These are phyloP conservation scores for Crax fasciolata DNA, from an alignment of 2,797 vertebrate species.

Conservation along the genomic window DNA sequence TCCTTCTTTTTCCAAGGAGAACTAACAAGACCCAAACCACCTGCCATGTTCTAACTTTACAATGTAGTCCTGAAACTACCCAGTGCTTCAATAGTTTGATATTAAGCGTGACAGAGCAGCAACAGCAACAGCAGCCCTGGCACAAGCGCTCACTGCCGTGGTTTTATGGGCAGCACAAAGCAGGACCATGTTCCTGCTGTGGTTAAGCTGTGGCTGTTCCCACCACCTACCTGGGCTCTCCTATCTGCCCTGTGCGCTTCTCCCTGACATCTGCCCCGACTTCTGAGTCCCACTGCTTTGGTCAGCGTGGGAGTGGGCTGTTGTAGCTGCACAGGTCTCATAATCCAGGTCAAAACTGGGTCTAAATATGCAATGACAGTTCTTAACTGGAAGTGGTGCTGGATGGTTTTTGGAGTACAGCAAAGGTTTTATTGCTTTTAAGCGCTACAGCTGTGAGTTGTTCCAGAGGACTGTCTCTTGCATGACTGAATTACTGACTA, in stretches of 20 bases:
- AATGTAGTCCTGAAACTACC: background rate
- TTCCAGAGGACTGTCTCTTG: background rate
- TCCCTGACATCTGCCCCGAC: background rate
- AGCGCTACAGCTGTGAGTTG: background rate
- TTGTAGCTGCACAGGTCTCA: fast-evolving
- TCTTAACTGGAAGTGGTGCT: background rate
- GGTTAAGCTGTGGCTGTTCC: background rate
- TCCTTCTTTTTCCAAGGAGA: background rate
- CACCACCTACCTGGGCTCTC: background rate
- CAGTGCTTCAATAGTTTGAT: background rate
- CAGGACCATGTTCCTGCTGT: background rate
- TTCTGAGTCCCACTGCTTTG: background rate
- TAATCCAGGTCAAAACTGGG: background rate
- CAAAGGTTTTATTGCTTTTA: background rate
- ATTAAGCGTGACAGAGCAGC: background rate
- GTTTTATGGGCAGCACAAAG: background rate
- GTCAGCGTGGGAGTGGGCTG: background rate
- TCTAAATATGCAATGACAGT: background rate
- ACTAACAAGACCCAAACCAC: background rate
- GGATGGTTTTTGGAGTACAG: background rate
- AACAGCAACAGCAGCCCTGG: background rate
- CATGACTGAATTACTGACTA: background rate
- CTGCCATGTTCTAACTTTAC: background rate
- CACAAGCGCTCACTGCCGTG: fast-evolving
- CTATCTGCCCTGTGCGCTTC: background rate